phyloP scores from a whole-genome alignment of 2,113 vertebrate genomes.

The Phyllopteryx taeniolatus region DNA sequence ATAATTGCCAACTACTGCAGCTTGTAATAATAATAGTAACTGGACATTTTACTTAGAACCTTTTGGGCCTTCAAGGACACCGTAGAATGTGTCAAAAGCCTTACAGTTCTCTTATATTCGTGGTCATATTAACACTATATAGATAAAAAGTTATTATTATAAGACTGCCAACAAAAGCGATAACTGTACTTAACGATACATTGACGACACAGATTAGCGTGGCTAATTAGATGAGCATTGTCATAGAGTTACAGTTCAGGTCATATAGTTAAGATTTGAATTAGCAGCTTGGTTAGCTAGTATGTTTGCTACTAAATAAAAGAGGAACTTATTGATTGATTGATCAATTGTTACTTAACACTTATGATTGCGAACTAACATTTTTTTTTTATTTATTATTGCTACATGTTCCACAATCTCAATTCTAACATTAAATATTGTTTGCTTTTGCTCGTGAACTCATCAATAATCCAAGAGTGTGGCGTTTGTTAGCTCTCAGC shows the following conservation, averaged over 20 bases:
- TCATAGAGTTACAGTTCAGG: too few relatives aligned
- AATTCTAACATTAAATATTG: not conserved
- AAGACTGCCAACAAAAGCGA: too few relatives aligned
- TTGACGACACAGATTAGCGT: too few relatives aligned
- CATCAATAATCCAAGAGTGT: not conserved
- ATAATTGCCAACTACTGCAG: not conserved
- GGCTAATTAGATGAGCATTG: too few relatives aligned
- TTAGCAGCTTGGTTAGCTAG: not conserved
- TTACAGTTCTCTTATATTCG: not conserved
- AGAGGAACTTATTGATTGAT: not conserved
- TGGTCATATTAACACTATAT: not conserved
- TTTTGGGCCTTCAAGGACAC: not conserved
- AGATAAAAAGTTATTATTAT: too few relatives aligned
- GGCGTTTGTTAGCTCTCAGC: conserved; percentile 36
- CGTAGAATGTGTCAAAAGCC: not conserved
- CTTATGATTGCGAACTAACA: not conserved
- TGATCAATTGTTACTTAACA: not conserved
- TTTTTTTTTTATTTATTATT: not conserved
- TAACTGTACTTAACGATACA: too few relatives aligned
- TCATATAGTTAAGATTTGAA: not conserved
- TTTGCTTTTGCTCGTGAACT: not conserved
- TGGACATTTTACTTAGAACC: too few relatives aligned
- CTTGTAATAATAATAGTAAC: too few relatives aligned
- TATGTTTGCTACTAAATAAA: not conserved
- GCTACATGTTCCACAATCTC: not conserved